Base-by-base conservation (phyloP, 2,888 invertebrate genomes). In the Leptothorax acervorum region DNA sequence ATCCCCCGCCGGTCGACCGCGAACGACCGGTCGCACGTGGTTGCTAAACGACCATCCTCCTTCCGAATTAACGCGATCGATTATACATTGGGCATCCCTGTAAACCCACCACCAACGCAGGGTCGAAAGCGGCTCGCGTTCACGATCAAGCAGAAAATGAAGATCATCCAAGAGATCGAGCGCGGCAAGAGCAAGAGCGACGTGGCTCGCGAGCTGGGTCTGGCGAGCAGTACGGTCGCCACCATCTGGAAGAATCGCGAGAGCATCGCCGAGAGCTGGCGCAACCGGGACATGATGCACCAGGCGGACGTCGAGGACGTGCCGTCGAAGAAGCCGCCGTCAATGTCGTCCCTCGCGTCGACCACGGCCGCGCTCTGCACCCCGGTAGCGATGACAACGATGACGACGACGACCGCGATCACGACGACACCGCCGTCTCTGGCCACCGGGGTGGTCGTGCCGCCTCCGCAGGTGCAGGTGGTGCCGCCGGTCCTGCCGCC, bases 141-240 rank as follows among this genome's bases (percentile, higher is more conserved):
- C 95, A 96, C 96, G 93, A 95, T 95, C 94, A 96, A 96, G 95
- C 96, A 96, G 95, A 96, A 96, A 95, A 95, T 96, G 95, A 95
- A 96, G 95, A 96, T 96, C 94, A 96, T 96, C 95, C 95, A 95
- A 92, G 95, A 96, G 94, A 96, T 96, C 92, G 96, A 96, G 94
- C 95, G 95, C 89, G 96, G 96, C 89, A 96, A 96, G 94, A 95
- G 96, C 95, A 96, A 96, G 95, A 96, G 96, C 91, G 96, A 96
- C 93, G 96, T 96, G 88, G 96, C 96, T 91, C 95, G 96, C 86
- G 95, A 95, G 92, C 95, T 96, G 92, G 96, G 96, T 87, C 95
- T 96, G 93, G 96, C 96, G 88, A 96, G 96, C 94, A 96, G 96
- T 83, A 96, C 96, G 85, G 96, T 96, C 76, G 96, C 96, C 78